Evolutionary conservation across 1,140 invertebrate species (phyloP).

Genomic region (Drosophila baimaii): DNA sequence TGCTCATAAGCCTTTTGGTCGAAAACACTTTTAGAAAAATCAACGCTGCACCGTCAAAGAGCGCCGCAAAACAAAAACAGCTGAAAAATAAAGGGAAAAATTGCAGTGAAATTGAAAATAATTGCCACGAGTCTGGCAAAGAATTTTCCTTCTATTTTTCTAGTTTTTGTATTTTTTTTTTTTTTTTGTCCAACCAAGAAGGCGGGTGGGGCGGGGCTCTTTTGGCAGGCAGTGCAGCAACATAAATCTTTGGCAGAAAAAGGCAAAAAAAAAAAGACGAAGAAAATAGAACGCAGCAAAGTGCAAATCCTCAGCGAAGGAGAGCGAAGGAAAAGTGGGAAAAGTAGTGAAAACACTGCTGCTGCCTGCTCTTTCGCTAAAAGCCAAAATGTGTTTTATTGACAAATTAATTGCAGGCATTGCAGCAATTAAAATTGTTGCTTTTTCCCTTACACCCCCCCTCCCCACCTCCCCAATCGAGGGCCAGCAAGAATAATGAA

Average conservation of each 20-base stretch:
- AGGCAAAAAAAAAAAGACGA: slow-evolving; percentile 19
- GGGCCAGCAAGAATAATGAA: slow-evolving; percentile 43
- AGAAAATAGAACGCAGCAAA: slow-evolving; percentile 48
- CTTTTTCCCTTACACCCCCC: no score
- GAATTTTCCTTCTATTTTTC: slow-evolving; percentile 6
- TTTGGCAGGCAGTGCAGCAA: slow-evolving; percentile 69
- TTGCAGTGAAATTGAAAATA: slow-evolving; percentile 69
- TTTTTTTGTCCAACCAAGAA: background rate
- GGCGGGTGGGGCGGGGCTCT: slow-evolving; percentile 4
- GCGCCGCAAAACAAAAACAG: slow-evolving; percentile 20
- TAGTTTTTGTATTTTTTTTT: slow-evolving; percentile 15
- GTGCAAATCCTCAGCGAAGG: slow-evolving; percentile 29
- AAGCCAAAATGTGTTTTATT: slow-evolving; percentile 81
- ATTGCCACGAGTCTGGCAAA: slow-evolving; percentile 74
- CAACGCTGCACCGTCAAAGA: slow-evolving; percentile 44
- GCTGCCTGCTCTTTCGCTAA: slow-evolving; percentile 55
- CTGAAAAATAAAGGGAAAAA: slow-evolving; percentile 45
- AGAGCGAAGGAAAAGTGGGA: slow-evolving; percentile 7
- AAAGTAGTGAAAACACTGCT: slow-evolving; percentile 12
- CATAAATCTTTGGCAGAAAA: slow-evolving; percentile 70
- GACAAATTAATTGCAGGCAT: slow-evolving; percentile 82
- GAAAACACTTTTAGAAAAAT: slow-evolving; percentile 61
- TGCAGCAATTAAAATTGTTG: slow-evolving; percentile 78
- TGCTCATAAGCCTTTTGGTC: slow-evolving; percentile 28
- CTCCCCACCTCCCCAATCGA: no score